phyloP scores from a whole-genome alignment of 1,140 invertebrate genomes.

The Drosophila novamexicana region DNA sequence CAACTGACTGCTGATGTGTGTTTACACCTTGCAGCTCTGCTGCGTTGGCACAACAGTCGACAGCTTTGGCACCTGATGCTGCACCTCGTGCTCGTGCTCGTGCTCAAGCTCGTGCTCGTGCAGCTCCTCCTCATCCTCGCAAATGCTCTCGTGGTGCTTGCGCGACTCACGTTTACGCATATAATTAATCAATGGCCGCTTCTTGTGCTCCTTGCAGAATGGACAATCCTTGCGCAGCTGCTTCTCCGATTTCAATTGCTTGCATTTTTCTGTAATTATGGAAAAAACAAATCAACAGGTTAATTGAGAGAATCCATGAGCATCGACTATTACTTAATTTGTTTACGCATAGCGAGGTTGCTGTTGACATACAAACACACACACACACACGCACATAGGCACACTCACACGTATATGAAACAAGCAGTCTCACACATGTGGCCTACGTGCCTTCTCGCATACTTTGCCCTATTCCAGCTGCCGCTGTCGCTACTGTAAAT shows the following conservation, averaged over 20 bases:
- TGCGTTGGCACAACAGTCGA: slow-evolving; percentile 56
- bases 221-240: slow-evolving; percentile 85
- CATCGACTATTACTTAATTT: slow-evolving; percentile 14
- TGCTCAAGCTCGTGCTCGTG: slow-evolving; percentile 60
- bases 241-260: slow-evolving; percentile 67
- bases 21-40: slow-evolving; percentile 73
- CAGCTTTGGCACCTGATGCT: slow-evolving; percentile 43
- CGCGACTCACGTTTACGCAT: slow-evolving; percentile 85
- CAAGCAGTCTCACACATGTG: slow-evolving; percentile 6
- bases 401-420: background rate
- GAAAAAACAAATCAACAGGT: slow-evolving; percentile 13
- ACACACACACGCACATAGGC: background rate
- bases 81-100: slow-evolving; percentile 54
- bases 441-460: slow-evolving; percentile 61
- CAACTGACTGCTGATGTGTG: slow-evolving; percentile 16
- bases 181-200: slow-evolving; percentile 85
- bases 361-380: slow-evolving; percentile 12
- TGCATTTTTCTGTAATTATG: slow-evolving; percentile 80
- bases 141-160: slow-evolving; percentile 85
- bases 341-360: slow-evolving; percentile 27
- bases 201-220: slow-evolving; percentile 86
- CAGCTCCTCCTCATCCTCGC: slow-evolving; percentile 86
- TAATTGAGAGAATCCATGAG: slow-evolving; percentile 22
- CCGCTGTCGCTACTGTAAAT: slow-evolving; percentile 22
- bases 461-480: slow-evolving; percentile 42